phyloP scores from a whole-genome alignment of 2,113 vertebrate genomes.

The Plecotus auritus region DNA sequence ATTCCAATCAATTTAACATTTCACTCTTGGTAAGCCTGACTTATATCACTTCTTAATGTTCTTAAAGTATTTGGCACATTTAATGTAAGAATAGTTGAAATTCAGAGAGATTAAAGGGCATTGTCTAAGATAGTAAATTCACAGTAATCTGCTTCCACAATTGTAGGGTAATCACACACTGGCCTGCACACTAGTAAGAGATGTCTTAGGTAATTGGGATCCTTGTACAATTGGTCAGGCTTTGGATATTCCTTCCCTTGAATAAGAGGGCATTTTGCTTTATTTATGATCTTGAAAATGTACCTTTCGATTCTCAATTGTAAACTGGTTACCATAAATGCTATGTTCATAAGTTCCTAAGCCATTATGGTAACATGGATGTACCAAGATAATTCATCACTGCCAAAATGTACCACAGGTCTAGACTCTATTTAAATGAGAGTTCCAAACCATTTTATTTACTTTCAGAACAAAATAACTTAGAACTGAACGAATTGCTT shows the following conservation, averaged over 20 bases:
- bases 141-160: slow-evolving; percentile 73
- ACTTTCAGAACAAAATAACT: slow-evolving; percentile 70
- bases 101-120: slow-evolving; percentile 48
- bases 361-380: slow-evolving; percentile 69
- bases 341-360: slow-evolving; percentile 63
- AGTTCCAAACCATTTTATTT: slow-evolving; percentile 62
- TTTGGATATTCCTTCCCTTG: slow-evolving; percentile 67
- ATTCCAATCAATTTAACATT: not conserved
- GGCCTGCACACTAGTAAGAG: slow-evolving; percentile 66
- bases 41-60: not conserved
- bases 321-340: slow-evolving; percentile 78
- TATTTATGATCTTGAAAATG: slow-evolving; percentile 84
- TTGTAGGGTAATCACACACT: slow-evolving; percentile 67
- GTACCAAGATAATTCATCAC: slow-evolving; percentile 48
- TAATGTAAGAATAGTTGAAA: slow-evolving; percentile 39
- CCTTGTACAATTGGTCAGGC: slow-evolving; percentile 75
- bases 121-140: slow-evolving; percentile 66
- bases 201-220: slow-evolving; percentile 77
- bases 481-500: slow-evolving; percentile 60
- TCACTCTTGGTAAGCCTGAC: not conserved
- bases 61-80: not conserved
- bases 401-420: slow-evolving; percentile 76
- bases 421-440: slow-evolving; percentile 72
- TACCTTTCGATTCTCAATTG: slow-evolving; percentile 76
- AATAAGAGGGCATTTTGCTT: slow-evolving; percentile 75